Base-by-base conservation (phyloP, 1,140 invertebrate species). In the Achatina immaculata region DNA sequence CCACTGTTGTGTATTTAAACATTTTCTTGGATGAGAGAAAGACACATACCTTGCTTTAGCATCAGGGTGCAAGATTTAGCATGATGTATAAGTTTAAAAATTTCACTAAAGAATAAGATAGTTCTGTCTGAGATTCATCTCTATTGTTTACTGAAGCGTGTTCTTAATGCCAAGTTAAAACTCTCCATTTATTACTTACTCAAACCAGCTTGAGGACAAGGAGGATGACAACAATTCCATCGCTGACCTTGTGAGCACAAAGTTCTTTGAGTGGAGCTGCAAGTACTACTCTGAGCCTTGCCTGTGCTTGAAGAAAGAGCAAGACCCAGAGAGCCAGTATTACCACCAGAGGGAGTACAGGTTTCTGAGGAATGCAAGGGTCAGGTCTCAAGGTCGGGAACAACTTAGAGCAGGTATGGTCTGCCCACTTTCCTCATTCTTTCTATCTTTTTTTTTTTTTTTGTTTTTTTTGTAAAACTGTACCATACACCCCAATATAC, bases 181-280 rank as follows among this genome's bases (percentile, higher is more conserved):
- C n/a, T n/a, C n/a, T n/a, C 19, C 45, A 48, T 48, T 48, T 7
- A 11, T 48, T 7, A 48, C 45, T 48, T 48, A 19, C 19, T 48
- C 7, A 11, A 7, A 34, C 51, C 34, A 51, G 0, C 75, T 87
- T 86, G 77, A 85, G 42, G 87, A 89, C 34, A 82, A 86, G 38
- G 88, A 87, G 21, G 84, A 85, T 19, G 89, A 88, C 69, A 66
- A 77, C 19, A 28, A 73, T 16, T 48, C 68, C 31, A 72, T 62
- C 78, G 28, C 81, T n/a, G 78, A 72, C 6, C 38, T 66, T 21
- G 78, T 80, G 28, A 80, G 45, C 65, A 80, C 78, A 9, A 42
- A 95, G 87, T 97, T 96, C 91, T 95, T 97, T 81, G 93, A 95
- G 84, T 97, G 96, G 96, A 95, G 95, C 88, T 94, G 95, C 83